Conservation (phyloP, 1,140 invertebrate genomes). For the Steinernema feltiae region DNA sequence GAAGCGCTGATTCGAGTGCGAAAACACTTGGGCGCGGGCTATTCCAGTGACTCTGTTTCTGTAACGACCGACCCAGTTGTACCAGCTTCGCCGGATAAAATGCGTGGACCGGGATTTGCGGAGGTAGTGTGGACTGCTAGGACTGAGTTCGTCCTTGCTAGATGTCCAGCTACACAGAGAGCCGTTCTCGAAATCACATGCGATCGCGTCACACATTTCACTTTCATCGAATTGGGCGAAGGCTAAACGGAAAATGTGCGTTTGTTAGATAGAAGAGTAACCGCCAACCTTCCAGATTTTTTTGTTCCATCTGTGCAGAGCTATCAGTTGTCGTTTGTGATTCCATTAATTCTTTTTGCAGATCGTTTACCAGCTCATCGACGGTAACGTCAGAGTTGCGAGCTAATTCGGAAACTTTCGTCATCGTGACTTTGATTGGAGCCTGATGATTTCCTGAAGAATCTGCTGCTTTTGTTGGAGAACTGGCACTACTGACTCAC, state of each 20-base stretch:
- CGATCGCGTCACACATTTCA: constrained; percentile 10
- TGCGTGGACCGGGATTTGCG: constrained; percentile 2
- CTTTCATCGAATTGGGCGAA: constrained; percentile 6
- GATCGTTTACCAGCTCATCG: neutral
- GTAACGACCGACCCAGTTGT: constrained; percentile 8
- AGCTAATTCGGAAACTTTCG: neutral
- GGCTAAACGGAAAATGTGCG: neutral
- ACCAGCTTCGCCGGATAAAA: neutral
- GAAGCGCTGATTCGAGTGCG: constrained; percentile 39
- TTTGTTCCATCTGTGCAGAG: neutral
- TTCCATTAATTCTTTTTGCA: neutral
- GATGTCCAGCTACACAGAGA: constrained; percentile 17
- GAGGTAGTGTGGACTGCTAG: constrained; percentile 12
- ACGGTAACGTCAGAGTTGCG: neutral
- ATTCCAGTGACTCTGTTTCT: neutral
- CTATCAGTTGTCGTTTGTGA: neutral
- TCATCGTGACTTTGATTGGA: neutral
- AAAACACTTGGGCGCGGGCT: constrained; percentile 28
- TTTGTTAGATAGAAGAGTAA: neutral
- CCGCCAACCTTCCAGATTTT: neutral
- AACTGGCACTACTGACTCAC: neutral
- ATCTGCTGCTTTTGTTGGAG: neutral
- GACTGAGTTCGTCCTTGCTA: constrained; percentile 18
- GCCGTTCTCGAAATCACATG: constrained; percentile 24
- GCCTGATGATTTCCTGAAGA: neutral